Percentiles rank a stretch among this genome's conserved stretches.
Evolutionary conservation across 2,113 vertebrate species (phyloP).

Genomic region (Chaetorhynchus papuensis): DNA sequence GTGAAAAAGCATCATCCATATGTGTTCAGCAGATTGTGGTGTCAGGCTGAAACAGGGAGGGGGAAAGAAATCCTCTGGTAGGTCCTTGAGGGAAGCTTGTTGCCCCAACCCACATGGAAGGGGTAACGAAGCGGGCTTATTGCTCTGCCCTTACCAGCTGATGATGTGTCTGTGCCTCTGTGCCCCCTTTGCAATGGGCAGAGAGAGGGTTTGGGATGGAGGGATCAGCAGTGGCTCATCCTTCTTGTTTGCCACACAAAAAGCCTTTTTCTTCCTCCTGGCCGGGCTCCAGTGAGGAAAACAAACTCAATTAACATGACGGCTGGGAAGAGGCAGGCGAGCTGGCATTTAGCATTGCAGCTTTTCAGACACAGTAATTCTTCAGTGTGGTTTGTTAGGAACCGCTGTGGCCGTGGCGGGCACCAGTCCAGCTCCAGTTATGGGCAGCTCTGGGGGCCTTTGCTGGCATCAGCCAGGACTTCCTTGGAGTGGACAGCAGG

Average conservation of each 20-base stretch:
- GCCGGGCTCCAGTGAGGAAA: not conserved
- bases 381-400: not conserved
- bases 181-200: not conserved
- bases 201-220: not conserved
- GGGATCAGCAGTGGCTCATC: not conserved
- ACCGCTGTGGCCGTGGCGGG: not conserved
- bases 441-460: not conserved
- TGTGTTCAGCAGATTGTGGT: not conserved
- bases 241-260: slow-evolving; percentile 32
- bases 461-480: not conserved
- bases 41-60: not conserved
- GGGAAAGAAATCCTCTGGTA: not conserved
- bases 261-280: slow-evolving; percentile 43
- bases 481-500: not conserved
- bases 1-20: not conserved
- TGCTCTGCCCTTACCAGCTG: not conserved
- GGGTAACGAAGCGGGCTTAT: not conserved
- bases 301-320: slow-evolving; percentile 36
- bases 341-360: slow-evolving; percentile 27
- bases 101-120: not conserved
- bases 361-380: not conserved
- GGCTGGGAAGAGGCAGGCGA: slow-evolving; percentile 19
- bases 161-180: not conserved
- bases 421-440: not conserved
- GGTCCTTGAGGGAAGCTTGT: not conserved